phyloP scores from a whole-genome alignment of 2,113 vertebrate species.

The Toxotes jaculatrix region DNA sequence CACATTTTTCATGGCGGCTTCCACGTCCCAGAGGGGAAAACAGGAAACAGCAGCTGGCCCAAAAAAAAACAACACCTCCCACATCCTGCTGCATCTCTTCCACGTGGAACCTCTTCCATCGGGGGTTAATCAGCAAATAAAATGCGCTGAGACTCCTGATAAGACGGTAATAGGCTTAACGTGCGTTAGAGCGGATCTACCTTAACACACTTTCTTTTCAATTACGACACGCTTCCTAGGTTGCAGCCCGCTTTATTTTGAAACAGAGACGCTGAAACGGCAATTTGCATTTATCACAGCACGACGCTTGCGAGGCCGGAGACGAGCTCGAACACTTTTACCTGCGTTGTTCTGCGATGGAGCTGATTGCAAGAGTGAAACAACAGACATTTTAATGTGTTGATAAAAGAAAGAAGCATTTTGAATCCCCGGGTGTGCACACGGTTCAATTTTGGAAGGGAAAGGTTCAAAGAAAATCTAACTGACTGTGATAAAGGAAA shows the following conservation, averaged over 20 bases:
- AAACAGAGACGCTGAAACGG: slow-evolving; percentile 17
- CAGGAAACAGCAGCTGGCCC: slow-evolving; percentile 42
- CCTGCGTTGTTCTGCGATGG: slow-evolving; percentile 1
- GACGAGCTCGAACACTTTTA: not conserved
- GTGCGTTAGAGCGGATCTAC: slow-evolving; percentile 47
- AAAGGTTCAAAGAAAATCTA: slow-evolving; percentile 39
- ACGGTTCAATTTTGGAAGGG: slow-evolving; percentile 14
- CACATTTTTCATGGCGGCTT: slow-evolving; percentile 29
- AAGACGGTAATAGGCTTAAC: slow-evolving; percentile 73
- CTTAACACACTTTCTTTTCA: slow-evolving; percentile 61
- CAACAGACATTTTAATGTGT: slow-evolving; percentile 23
- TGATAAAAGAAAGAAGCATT: slow-evolving; percentile 16
- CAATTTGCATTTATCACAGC: slow-evolving; percentile 45
- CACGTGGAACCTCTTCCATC: slow-evolving; percentile 19
- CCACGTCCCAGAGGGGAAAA: slow-evolving; percentile 10
- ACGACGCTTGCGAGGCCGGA: not conserved
- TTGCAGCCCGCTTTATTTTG: slow-evolving; percentile 37
- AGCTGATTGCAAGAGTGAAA: not conserved
- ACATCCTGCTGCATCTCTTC: slow-evolving; percentile 17
- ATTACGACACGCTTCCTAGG: slow-evolving; percentile 65
- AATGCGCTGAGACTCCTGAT: slow-evolving; percentile 50
- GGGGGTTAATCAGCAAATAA: slow-evolving; percentile 50
- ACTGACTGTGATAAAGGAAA: slow-evolving; percentile 61
- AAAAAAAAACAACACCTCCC: not conserved
- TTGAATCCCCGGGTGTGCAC: slow-evolving; percentile 3